Conservation (phyloP, 2,113 vertebrate species). For the Zeus faber region DNA sequence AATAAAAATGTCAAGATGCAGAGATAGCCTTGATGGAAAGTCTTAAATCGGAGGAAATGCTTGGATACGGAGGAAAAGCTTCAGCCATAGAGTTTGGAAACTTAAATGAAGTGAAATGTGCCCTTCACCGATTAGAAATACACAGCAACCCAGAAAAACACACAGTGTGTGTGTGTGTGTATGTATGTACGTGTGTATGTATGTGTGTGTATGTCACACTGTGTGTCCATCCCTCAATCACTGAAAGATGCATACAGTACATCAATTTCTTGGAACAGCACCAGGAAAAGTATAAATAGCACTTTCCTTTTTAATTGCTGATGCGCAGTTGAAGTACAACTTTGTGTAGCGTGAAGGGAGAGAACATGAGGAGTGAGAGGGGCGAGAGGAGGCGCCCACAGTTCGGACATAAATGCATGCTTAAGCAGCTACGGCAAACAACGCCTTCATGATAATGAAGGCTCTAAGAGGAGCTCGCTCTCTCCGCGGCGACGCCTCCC, state of each 20-base stretch:
- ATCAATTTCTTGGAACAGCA: slow-evolving; percentile 39
- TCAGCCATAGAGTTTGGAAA: too few relatives aligned
- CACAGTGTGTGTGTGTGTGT: neutral
- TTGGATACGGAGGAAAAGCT: too few relatives aligned
- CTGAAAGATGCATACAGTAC: slow-evolving; percentile 25
- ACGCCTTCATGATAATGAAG: slow-evolving; percentile 65
- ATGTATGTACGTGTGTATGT: neutral
- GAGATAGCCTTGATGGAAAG: too few relatives aligned
- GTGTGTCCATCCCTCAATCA: neutral
- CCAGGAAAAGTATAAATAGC: slow-evolving; percentile 36
- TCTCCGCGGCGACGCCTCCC: neutral
- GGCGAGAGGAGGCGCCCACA: slow-evolving; percentile 16
- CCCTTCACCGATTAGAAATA: too few relatives aligned
- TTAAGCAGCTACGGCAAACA: slow-evolving; percentile 51
- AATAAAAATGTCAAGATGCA: too few relatives aligned
- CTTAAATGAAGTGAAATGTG: too few relatives aligned
- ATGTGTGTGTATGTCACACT: too few relatives aligned
- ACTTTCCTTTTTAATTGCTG: slow-evolving; percentile 48
- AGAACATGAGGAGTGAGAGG: slow-evolving; percentile 13
- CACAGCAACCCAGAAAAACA: too few relatives aligned
- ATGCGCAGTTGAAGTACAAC: slow-evolving; percentile 31
- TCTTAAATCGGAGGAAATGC: too few relatives aligned
- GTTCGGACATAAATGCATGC: slow-evolving; percentile 55
- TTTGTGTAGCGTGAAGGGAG: slow-evolving; percentile 7
- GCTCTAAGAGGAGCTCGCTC: slow-evolving; percentile 16